phyloP scores from a whole-genome alignment of 2,113 vertebrate genomes.

The Rattus rattus region DNA sequence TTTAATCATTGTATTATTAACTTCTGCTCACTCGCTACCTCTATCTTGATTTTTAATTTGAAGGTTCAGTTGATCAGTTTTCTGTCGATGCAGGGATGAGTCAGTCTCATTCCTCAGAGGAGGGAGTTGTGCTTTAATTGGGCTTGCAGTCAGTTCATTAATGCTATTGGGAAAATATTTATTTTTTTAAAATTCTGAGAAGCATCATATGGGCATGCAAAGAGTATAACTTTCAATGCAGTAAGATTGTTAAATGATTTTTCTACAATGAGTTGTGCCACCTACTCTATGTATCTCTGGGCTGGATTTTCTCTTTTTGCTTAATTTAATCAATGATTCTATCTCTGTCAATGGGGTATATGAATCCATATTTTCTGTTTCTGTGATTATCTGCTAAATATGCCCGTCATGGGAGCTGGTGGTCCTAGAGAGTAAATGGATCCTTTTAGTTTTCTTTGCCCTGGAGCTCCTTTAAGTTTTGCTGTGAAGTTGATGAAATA shows the following conservation, averaged over 20 bases:
- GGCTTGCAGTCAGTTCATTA: background rate
- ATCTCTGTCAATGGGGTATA: background rate
- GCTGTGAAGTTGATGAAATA: background rate
- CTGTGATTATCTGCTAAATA: background rate
- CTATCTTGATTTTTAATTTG: background rate
- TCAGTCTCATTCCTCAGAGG: background rate
- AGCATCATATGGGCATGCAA: background rate
- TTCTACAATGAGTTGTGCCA: background rate
- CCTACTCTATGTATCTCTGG: background rate
- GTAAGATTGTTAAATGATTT: background rate
- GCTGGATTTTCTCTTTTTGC: background rate
- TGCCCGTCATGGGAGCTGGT: background rate
- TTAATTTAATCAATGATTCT: background rate
- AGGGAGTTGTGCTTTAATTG: background rate
- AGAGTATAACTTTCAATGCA: background rate
- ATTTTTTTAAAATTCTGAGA: conserved; percentile 1
- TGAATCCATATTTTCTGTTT: background rate
- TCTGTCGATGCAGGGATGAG: background rate
- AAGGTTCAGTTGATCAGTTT: background rate
- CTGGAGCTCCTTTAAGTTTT: background rate
- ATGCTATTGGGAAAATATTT: background rate
- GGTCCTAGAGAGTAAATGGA: background rate
- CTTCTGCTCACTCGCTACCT: background rate
- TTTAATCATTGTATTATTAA: background rate
- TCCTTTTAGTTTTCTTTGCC: background rate